Evolutionary conservation across 92 coral and sea anemone species (phyloP), one percentile per base, ranked within the genome.

Genomic region (Bergia puertoricense): DNA sequence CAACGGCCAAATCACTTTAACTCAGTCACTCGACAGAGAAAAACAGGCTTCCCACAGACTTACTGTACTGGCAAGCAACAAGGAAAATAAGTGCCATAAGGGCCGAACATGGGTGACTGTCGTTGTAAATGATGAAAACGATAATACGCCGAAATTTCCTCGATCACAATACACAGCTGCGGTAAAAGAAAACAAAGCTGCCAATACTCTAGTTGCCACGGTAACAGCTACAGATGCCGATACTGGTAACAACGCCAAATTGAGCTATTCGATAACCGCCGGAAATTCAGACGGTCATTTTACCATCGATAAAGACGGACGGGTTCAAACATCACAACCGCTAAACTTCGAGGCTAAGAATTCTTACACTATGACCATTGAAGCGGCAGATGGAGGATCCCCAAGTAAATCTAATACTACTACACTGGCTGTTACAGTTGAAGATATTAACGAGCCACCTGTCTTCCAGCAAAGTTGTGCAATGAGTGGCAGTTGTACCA

Each of bases 101-200:
- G 98, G 99, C n/a, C 91, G 99, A 13, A 93, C 98, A 3, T 91
- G 91, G 40, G 95, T 95, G 23, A 81, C 82, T 0, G 93, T 95
- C 9, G 37, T 79, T 39, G 95, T 95, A 0, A 66, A 74, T 2
- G 98, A 95, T 51, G 91, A 69, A 15, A 95, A 95, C 74, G 98
- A 95, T 45, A 83, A 95, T 50, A 0, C 75, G 0, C 98, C 98
- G 13, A 2, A 18, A 23, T 95, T 95, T 50, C 45, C 73, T 1
- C 30, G 37, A n/a, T 45, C 78, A 1, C 80, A 68, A 76, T 93
- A 95, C 46, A 74, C 87, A 0, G 94, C 90, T 0, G 79, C 74
- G 14, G 81, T 95, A 46, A 59, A 48, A 13, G 98, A 95, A 78
- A 91, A 90, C 88, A 71, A 74, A 40, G 92, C 91, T 56, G 77